phyloP scores from a whole-genome alignment of 1,140 invertebrate genomes.

The Zelostemma sp. region DNA sequence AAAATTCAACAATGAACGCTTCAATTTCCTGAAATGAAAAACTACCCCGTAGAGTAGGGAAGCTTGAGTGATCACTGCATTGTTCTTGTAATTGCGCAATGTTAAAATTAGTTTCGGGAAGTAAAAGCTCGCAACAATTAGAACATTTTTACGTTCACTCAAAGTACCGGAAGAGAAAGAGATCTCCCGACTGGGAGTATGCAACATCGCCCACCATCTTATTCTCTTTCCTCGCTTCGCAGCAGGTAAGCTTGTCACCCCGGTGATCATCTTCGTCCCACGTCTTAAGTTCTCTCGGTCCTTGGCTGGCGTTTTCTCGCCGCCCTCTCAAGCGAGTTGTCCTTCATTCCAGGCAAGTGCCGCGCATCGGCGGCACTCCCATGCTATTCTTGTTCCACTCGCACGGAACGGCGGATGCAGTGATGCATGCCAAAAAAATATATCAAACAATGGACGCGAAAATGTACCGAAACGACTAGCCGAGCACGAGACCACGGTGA shows the following conservation, averaged over 20 bases:
- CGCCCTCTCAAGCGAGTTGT: conserved; percentile 28
- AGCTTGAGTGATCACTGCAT: no score
- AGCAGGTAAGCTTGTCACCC: conserved; percentile 56
- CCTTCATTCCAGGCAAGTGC: conserved; percentile 52
- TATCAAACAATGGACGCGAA: conserved; percentile 32
- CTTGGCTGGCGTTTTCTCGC: conserved; percentile 27
- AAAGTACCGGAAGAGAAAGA: conserved; percentile 39
- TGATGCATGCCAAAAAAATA: conserved; percentile 34
- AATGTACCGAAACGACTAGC: conserved; percentile 24
- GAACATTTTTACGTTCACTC: conserved; percentile 12
- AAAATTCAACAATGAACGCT: conserved; percentile 29
- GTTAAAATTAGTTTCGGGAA: conserved; percentile 27
- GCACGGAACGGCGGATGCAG: conserved; percentile 19
- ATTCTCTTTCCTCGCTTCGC: conserved; percentile 46
- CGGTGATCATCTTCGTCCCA: conserved; percentile 51
- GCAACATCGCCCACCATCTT: conserved; percentile 52
- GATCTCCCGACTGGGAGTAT: conserved; percentile 33
- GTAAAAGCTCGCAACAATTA: conserved; percentile 14
- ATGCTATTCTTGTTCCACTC: conserved; percentile 21
- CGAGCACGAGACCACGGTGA: conserved; percentile 34
- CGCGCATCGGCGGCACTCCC: conserved; percentile 49
- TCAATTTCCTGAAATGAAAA: no score
- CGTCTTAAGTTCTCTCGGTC: conserved; percentile 38
- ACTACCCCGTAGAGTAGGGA: no score
- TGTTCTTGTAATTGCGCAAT: no score